Conservation (phyloP, 2,888 invertebrate species). For the Tiliacea aurago region DNA sequence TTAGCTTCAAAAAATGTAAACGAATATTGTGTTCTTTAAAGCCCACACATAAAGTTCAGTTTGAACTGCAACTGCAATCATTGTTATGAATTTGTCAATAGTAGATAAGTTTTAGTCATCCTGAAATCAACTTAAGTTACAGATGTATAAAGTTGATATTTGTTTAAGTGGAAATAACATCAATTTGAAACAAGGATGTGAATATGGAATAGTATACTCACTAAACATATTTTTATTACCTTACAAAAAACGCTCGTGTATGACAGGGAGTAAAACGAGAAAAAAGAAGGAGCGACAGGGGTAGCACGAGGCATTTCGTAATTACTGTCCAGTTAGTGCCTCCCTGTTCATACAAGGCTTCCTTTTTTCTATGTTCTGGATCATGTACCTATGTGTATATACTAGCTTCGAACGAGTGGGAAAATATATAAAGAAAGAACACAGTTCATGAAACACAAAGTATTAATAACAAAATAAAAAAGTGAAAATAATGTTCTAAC, state of each 20-base stretch:
- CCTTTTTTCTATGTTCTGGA: not conserved
- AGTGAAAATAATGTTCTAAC: too few species aligned
- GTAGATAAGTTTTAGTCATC: not conserved
- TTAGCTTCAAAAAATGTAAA: not conserved
- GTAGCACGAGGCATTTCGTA: slow-evolving; percentile 37
- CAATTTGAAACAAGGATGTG: not conserved
- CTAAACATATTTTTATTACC: slow-evolving; percentile 13
- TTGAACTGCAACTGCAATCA: not conserved
- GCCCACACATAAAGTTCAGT: not conserved
- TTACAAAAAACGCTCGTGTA: slow-evolving; percentile 13
- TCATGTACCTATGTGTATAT: not conserved
- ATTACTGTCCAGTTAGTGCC: slow-evolving; percentile 44
- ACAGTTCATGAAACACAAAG: too few species aligned
- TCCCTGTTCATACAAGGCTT: slow-evolving; percentile 18
- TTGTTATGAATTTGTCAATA: not conserved
- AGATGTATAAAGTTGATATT: not conserved
- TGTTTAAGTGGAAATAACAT: too few species aligned
- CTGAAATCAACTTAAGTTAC: not conserved
- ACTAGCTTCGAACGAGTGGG: not conserved
- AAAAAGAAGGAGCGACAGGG: slow-evolving; percentile 25
- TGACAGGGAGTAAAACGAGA: slow-evolving; percentile 8
- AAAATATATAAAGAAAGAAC: not conserved
- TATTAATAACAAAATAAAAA: too few species aligned
- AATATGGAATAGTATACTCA: not conserved
- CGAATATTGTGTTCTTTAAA: not conserved